Evolutionary conservation across 1,140 invertebrate genomes (phyloP).

Genomic region (Drosophila oshimai): DNA sequence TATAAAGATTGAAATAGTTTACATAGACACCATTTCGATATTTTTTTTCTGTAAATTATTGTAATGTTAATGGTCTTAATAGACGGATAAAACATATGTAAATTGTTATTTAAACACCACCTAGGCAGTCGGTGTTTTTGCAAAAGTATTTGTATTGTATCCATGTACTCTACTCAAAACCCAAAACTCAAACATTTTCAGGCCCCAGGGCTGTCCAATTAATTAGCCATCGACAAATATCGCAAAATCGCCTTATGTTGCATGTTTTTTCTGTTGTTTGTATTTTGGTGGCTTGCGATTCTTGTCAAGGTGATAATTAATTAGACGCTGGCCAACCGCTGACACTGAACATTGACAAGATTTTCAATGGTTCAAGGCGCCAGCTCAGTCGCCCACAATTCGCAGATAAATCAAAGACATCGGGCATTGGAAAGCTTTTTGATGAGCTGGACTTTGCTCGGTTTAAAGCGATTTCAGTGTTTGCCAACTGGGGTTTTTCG

Average conservation of each 20-base stretch:
- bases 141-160: neutral
- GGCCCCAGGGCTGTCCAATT: conserved; percentile 27
- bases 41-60: no score
- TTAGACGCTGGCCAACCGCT: conserved; percentile 31
- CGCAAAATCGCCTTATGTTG: conserved; percentile 41
- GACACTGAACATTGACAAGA: conserved; percentile 56
- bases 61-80: no score
- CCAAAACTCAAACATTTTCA: conserved; percentile 8
- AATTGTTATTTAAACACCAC: neutral
- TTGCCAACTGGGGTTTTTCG: conserved; percentile 18
- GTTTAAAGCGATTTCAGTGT: conserved; percentile 31
- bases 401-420: conserved; percentile 34
- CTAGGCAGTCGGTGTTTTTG: neutral
- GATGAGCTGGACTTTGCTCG: conserved; percentile 47
- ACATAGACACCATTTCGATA: no score
- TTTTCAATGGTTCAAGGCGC: conserved; percentile 51
- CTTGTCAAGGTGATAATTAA: conserved; percentile 56
- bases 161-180: neutral
- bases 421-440: conserved; percentile 16
- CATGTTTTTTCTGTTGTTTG: neutral
- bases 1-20: no score
- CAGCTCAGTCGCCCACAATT: conserved; percentile 30
- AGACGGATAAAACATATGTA: neutral
- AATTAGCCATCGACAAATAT: conserved; percentile 45
- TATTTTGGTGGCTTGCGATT: conserved; percentile 26